phyloP scores from a whole-genome alignment of 2,797 vertebrate genomes.

The Orientallactaga sibirica region DNA sequence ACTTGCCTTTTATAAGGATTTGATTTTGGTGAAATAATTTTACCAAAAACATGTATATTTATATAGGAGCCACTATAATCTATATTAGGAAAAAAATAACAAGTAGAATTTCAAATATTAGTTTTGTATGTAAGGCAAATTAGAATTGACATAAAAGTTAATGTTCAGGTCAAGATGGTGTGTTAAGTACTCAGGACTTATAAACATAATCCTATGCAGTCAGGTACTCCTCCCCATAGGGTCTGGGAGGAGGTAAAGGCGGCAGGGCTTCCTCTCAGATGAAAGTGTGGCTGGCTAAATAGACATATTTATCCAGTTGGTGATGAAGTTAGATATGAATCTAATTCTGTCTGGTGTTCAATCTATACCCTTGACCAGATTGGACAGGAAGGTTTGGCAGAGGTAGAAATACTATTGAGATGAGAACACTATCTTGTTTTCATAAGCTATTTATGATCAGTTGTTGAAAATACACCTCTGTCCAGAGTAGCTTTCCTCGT shows the following conservation, averaged over 20 bases:
- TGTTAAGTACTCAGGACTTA: not conserved
- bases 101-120: slow-evolving; percentile 21
- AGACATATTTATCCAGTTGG: slow-evolving; percentile 55
- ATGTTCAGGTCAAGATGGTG: not conserved
- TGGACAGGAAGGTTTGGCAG: not conserved
- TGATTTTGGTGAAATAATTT: slow-evolving; percentile 49
- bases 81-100: not conserved
- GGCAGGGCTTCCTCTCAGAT: not conserved
- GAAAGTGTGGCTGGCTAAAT: slow-evolving; percentile 22
- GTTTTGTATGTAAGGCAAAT: slow-evolving; percentile 47
- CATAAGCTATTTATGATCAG: not conserved
- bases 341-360: slow-evolving; percentile 56
- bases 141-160: not conserved
- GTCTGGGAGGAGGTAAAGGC: not conserved
- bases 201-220: not conserved
- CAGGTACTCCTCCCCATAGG: not conserved
- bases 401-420: slow-evolving; percentile 4
- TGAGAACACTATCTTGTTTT: not conserved
- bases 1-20: slow-evolving; percentile 9
- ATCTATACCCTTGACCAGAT: slow-evolving; percentile 49
- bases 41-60: slow-evolving; percentile 36
- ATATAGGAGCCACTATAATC: not conserved
- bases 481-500: not conserved
- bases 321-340: slow-evolving; percentile 46
- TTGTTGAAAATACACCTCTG: slow-evolving; percentile 11